These are phyloP conservation scores for Coracopsis vasa DNA, from an alignment of 2,113 vertebrate genomes.

Conservation along the genomic window DNA sequence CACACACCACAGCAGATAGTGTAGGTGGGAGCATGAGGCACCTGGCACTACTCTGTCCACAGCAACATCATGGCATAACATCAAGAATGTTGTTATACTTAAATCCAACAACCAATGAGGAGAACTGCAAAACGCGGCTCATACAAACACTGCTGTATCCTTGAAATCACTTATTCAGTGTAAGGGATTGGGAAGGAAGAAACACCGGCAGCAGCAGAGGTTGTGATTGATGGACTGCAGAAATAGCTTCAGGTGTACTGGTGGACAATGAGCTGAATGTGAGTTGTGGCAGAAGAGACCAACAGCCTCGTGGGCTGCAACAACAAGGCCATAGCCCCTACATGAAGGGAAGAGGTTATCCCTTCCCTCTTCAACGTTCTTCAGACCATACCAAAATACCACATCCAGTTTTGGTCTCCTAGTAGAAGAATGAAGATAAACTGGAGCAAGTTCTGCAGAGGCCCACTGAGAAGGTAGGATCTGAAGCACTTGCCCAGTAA, in stretches of 20 bases:
- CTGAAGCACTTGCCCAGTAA: background rate
- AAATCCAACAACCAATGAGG: background rate
- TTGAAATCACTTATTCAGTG: background rate
- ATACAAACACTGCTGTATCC: background rate
- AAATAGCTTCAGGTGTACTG: background rate
- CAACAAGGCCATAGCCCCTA: background rate
- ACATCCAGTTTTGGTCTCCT: background rate
- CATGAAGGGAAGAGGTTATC: background rate
- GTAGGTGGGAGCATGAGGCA: background rate
- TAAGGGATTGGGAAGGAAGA: background rate
- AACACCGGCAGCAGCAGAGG: background rate
- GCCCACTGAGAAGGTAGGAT: background rate
- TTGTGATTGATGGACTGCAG: background rate
- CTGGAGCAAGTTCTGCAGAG: background rate
- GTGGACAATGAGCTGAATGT: background rate
- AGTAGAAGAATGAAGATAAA: background rate
- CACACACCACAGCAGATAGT: background rate
- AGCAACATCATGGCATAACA: background rate
- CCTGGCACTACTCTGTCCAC: background rate
- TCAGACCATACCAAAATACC: background rate
- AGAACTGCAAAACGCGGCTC: background rate
- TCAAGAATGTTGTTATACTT: background rate
- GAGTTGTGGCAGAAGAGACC: background rate
- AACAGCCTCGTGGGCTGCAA: background rate
- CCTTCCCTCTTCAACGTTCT: background rate